phyloP scores from a whole-genome alignment of 2,113 vertebrate species.

The Aix galericulata region DNA sequence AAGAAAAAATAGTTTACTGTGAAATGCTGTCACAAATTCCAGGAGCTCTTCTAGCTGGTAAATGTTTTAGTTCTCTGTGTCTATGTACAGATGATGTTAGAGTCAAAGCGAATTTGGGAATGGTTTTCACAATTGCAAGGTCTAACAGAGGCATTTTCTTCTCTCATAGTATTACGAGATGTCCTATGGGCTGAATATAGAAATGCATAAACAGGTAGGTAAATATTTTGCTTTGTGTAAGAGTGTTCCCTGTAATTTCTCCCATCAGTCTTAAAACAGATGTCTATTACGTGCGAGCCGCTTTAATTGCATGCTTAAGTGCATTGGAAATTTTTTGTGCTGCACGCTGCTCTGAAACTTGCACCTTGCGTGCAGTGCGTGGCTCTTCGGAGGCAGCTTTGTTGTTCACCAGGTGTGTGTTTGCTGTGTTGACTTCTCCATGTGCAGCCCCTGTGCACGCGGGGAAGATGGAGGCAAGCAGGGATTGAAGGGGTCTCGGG shows the following conservation, averaged over 20 bases:
- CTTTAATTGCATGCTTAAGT: slow-evolving; percentile 1
- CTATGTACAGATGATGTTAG: neutral
- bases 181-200: slow-evolving; percentile 97
- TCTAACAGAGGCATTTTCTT: slow-evolving; percentile 65
- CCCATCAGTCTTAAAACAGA: neutral
- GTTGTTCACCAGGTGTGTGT: neutral
- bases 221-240: slow-evolving; percentile 29
- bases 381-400: rapidly evolving
- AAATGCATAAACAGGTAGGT: slow-evolving; percentile 98
- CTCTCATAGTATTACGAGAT: slow-evolving; percentile 93
- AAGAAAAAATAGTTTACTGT: neutral
- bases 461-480: too few species aligned
- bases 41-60: neutral
- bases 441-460: neutral
- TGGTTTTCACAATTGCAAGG: neutral
- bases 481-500: too few species aligned
- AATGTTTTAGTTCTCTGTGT: neutral
- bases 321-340: neutral
- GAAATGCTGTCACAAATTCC: neutral
- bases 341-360: neutral
- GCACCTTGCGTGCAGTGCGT: neutral
- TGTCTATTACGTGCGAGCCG: neutral
- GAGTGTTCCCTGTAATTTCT: neutral
- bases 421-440: neutral
- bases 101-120: neutral